Base-by-base conservation (phyloP, 2,888 invertebrate species). In the Erannis defoliaria region DNA sequence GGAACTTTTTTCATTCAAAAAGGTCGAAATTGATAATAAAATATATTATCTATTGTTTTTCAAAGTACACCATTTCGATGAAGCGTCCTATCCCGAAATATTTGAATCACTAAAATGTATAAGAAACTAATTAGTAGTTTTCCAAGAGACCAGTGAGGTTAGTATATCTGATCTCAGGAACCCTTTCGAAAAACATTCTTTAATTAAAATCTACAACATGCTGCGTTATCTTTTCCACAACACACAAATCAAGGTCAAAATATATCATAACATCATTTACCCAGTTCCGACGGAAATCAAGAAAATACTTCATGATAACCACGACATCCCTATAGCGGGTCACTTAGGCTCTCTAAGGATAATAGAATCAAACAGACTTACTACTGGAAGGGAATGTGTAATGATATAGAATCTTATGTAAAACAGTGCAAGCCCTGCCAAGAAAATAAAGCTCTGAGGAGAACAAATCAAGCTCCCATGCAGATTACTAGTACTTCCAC, bases 171-270 rank as follows among this genome's bases (percentile, higher is more conserved):
- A 65, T n/a, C 56, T 62, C 18, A 46, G 37, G 2, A 29, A 72
- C 38, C 66, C 68, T 8, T 68, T 69, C 19, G 42, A 59, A 0
- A 48, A 62, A 66, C 23, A 45, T 2, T 59, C 64, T 0, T 71
- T 58, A 26, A 53, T 38, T 0, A 74, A 74, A 68, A 67, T 74
- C 0, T 73, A 74, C 33, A 68, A 65, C 46, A 75, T 75, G 5
- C 12, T 74, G 0, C 1, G 21, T 0, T 67, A 61, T 29, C n/a
- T 74, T 8, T 74, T 74, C 14, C 16, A 74, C 54, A 59, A 71
- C 19, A 72, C 69, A 4, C 60, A 66, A 8, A 70, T 75, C 9
- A 40, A 18, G 16, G 46, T 74, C 2, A 31, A 72, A n/a, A 66
- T 75, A 12, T 66, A 73, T 38, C 56, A 68, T 45, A 48, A 53